phyloP scores from a whole-genome alignment of 2,797 vertebrate genomes.

The Tiaroga cobitis region DNA sequence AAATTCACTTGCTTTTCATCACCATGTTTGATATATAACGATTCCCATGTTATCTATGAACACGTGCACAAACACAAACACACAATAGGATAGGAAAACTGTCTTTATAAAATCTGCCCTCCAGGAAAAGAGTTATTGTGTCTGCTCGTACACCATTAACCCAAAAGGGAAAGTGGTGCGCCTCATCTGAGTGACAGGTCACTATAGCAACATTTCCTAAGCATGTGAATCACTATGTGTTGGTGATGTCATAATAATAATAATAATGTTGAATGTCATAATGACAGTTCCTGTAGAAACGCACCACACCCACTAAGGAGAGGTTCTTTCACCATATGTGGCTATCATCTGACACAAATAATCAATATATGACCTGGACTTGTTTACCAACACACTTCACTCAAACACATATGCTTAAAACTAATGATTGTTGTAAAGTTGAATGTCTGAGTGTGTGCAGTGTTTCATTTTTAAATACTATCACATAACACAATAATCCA shows the following conservation, averaged over 20 bases:
- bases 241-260: constrained; percentile 22
- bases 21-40: neutral
- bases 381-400: constrained; percentile 7
- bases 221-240: neutral
- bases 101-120: neutral
- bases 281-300: constrained; percentile 1
- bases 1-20: neutral
- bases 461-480: neutral
- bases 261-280: neutral
- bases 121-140: neutral
- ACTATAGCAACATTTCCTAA: constrained; percentile 33
- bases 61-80: constrained; percentile 10
- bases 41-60: neutral
- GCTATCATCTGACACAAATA: neutral
- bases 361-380: neutral
- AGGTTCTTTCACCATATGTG: constrained; percentile 6
- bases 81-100: neutral
- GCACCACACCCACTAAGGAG: constrained; percentile 22
- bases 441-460: neutral
- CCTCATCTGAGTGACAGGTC: constrained; percentile 4
- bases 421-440: neutral
- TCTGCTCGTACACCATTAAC: neutral
- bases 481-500: neutral
- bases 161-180: neutral
- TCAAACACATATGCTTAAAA: neutral